Conservation (phyloP, 2,113 vertebrate genomes). For the Gopherus flavomarginatus region DNA sequence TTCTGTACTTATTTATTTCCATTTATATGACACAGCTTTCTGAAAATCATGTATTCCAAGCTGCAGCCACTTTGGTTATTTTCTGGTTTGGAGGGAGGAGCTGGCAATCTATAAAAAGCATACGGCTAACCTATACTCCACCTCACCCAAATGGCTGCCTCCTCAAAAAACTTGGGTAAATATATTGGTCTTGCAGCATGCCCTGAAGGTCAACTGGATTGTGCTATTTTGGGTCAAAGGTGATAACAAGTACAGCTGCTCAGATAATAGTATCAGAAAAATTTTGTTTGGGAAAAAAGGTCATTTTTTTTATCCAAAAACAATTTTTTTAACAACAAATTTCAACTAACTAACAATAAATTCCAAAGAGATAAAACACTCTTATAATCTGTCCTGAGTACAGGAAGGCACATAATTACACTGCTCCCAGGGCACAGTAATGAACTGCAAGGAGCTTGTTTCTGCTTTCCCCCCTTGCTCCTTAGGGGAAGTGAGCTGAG, state of each 20-base stretch:
- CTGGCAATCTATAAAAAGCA: not conserved
- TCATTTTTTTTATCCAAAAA: not conserved
- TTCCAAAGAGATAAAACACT: not conserved
- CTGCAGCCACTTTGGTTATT: not conserved
- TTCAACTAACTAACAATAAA: not conserved
- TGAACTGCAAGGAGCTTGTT: rapidly evolving
- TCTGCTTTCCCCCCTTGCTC: not conserved
- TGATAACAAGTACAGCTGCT: not conserved
- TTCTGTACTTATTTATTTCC: not conserved
- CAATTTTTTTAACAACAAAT: not conserved
- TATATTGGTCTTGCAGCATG: not conserved
- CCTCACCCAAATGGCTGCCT: not conserved
- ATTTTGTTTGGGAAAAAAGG: not conserved
- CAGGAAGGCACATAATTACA: not conserved
- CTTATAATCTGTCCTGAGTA: not conserved
- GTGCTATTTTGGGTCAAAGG: not conserved
- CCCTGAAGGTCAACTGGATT: not conserved
- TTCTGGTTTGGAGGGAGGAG: too few species aligned
- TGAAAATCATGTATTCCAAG: not conserved
- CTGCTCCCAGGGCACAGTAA: not conserved
- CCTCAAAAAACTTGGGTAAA: not conserved
- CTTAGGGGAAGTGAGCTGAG: not conserved
- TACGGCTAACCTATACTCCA: not conserved
- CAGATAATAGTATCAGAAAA: not conserved
- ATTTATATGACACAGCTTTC: not conserved